Conservation (phyloP, 2,888 invertebrate genomes). For the Mechanitis mazaeus region DNA sequence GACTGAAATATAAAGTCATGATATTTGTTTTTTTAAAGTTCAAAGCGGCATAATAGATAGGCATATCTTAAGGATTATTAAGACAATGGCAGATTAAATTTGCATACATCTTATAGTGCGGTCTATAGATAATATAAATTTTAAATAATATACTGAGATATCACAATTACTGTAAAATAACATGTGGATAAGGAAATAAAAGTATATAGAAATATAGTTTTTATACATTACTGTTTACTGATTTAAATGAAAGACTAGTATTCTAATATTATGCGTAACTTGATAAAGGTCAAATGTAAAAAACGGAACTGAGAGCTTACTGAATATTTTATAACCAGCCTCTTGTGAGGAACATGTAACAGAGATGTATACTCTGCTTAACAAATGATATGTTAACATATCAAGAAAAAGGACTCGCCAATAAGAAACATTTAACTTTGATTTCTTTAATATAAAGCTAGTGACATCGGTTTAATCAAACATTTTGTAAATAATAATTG, state of each 20-base stretch:
- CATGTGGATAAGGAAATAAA: too few species aligned
- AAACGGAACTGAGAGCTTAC: slow-evolving; percentile 53
- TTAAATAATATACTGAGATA: too few species aligned
- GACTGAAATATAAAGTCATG: too few species aligned
- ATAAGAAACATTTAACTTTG: slow-evolving; percentile 52
- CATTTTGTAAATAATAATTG: too few species aligned
- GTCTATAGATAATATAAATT: too few species aligned
- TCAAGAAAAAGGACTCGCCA: slow-evolving; percentile 23
- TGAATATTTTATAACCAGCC: slow-evolving; percentile 59
- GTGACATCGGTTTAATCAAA: slow-evolving; percentile 22
- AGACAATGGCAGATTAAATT: too few species aligned
- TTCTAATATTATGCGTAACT: slow-evolving; percentile 33
- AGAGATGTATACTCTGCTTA: slow-evolving; percentile 46
- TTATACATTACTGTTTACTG: background rate
- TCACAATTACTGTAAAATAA: too few species aligned
- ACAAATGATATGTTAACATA: slow-evolving; percentile 42
- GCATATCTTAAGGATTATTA: too few species aligned
- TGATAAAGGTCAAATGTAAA: slow-evolving; percentile 50
- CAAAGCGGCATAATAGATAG: too few species aligned
- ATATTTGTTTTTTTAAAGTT: too few species aligned
- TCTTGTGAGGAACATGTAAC: slow-evolving; percentile 49
- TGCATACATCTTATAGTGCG: too few species aligned
- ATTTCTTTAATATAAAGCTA: slow-evolving; percentile 26
- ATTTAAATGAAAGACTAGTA: background rate
- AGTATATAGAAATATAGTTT: too few species aligned